These are phyloP conservation scores for Pipistrellus nathusii DNA, from an alignment of 2,797 vertebrate genomes.

Conservation along the genomic window DNA sequence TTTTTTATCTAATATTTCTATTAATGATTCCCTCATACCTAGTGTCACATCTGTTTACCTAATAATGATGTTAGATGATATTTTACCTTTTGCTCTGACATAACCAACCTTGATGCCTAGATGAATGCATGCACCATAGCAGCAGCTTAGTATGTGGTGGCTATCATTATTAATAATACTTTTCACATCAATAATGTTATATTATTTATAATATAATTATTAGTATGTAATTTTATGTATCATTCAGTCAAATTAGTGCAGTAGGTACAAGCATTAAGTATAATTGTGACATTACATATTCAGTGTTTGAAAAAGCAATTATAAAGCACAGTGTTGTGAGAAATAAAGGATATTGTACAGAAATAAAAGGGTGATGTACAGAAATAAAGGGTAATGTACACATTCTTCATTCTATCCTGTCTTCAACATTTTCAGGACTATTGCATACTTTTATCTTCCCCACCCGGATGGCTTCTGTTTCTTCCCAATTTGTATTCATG, in stretches of 20 bases:
- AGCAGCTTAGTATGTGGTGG: not conserved
- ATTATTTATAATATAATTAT: not conserved
- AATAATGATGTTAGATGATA: not conserved
- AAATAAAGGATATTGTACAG: not conserved
- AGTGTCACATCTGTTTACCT: not conserved
- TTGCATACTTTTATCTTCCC: not conserved
- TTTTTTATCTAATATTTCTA: not conserved
- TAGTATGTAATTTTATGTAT: not conserved
- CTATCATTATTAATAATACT: not conserved
- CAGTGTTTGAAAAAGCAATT: not conserved
- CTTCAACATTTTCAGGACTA: not conserved
- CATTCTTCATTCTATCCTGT: fast-evolving
- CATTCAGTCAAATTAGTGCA: not conserved
- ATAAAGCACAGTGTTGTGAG: not conserved
- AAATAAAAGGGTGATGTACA: too few relatives aligned
- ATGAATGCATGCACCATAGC: not conserved
- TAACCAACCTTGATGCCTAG: not conserved
- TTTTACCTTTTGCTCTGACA: not conserved
- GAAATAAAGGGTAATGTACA: too few relatives aligned
- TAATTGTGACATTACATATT: not conserved
- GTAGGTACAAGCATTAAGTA: not conserved
- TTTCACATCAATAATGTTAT: not conserved
- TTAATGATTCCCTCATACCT: not conserved
- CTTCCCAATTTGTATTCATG: not conserved
- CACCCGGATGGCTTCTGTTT: not conserved